phyloP scores from a whole-genome alignment of 1,140 invertebrate species.

The Anadara kagoshimensis region DNA sequence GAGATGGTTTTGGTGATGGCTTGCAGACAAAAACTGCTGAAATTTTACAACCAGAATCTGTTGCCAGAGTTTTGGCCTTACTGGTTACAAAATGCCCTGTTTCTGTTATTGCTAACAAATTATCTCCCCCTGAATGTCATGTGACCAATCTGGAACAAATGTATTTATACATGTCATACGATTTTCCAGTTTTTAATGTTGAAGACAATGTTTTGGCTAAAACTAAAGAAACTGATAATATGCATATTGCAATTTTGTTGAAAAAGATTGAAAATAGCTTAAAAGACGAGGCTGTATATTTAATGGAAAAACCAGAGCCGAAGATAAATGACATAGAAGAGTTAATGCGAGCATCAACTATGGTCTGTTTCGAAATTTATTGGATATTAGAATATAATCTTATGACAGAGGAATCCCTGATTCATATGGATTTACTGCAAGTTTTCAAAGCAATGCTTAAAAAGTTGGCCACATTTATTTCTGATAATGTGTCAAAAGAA shows the following conservation, averaged over 20 bases:
- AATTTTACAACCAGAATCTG: slow-evolving; percentile 12
- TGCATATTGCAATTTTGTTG: slow-evolving; percentile 22
- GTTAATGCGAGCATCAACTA: slow-evolving; percentile 2
- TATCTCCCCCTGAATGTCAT: neutral
- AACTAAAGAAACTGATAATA: neutral
- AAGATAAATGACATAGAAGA: slow-evolving; percentile 21
- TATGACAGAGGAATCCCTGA: slow-evolving; percentile 2
- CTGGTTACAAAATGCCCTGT: slow-evolving; percentile 32
- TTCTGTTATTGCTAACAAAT: neutral
- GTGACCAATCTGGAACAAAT: slow-evolving; percentile 38
- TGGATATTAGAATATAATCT: slow-evolving; percentile 14
- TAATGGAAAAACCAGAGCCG: slow-evolving; percentile 34
- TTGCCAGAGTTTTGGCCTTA: slow-evolving; percentile 29
- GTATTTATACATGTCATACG: slow-evolving; percentile 40
- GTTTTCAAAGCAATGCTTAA: slow-evolving; percentile 17
- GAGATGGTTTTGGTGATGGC: slow-evolving; percentile 25
- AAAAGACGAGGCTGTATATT: slow-evolving; percentile 16
- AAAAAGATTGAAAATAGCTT: slow-evolving; percentile 18
- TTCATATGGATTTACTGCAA: slow-evolving; percentile 12
- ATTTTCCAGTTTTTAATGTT: slow-evolving; percentile 23
- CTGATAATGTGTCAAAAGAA: slow-evolving; percentile 30
- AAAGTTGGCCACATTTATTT: slow-evolving; percentile 22
- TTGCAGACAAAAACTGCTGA: slow-evolving; percentile 4
- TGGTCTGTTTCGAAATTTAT: slow-evolving; percentile 7
- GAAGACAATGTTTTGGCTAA: neutral